These are phyloP conservation scores for Prunella himalayana DNA, from an alignment of 2,113 vertebrate genomes.

Conservation along the genomic window DNA sequence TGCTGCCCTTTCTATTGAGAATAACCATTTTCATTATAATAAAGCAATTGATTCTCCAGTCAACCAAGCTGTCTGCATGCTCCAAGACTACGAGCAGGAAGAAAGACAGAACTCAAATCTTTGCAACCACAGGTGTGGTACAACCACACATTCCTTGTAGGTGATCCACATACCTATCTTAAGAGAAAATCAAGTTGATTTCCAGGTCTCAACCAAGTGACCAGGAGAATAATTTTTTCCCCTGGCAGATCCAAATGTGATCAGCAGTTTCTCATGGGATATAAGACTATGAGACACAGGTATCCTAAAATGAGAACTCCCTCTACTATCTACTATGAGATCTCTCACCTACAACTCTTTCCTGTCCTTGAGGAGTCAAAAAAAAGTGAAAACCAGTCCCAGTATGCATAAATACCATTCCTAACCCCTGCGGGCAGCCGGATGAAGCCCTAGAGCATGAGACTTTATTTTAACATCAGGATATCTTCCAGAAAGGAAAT, in stretches of 20 bases:
- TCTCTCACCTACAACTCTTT: neutral
- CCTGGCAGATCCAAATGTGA: neutral
- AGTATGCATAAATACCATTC: neutral
- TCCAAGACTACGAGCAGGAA: neutral
- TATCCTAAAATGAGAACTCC: neutral
- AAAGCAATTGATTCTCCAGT: neutral
- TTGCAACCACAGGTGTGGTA: neutral
- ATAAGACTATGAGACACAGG: neutral
- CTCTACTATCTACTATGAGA: neutral
- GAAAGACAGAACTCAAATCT: neutral
- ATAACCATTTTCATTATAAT: neutral
- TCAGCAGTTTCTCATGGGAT: neutral
- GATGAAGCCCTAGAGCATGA: neutral
- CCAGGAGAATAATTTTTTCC: neutral
- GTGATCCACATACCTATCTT: neutral
- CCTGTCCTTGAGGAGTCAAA: neutral
- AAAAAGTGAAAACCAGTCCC: neutral
- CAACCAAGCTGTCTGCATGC: neutral
- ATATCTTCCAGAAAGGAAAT: constrained; percentile 11
- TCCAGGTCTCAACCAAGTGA: neutral
- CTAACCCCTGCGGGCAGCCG: neutral
- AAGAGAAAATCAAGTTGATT: neutral
- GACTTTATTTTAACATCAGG: neutral
- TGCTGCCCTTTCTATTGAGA: neutral
- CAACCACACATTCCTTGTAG: neutral